Evolutionary conservation across 2,888 invertebrate genomes (phyloP).

Genomic region (Zelleria hepariella): DNA sequence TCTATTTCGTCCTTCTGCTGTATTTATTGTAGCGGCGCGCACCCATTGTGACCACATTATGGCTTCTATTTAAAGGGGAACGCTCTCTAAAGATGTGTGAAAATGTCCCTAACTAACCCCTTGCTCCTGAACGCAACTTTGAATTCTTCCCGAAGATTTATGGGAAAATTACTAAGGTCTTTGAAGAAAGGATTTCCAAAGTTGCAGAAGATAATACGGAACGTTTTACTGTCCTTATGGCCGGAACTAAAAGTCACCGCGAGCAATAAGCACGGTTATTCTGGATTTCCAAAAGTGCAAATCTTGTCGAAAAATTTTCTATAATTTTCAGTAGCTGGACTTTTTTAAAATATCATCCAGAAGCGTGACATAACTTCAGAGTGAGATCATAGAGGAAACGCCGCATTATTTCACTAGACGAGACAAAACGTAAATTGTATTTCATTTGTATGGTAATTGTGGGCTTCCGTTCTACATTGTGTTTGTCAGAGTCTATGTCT

Average conservation of each 20-base stretch:
- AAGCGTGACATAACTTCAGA: slow-evolving; percentile 6
- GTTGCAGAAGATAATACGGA: not conserved
- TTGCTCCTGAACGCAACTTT: not conserved
- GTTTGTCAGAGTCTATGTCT: not conserved
- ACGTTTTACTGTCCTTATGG: too few relatives aligned
- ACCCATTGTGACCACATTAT: slow-evolving; percentile 36
- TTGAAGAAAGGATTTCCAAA: not conserved
- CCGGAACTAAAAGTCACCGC: too few relatives aligned
- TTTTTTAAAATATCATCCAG: not conserved
- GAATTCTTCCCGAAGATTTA: not conserved
- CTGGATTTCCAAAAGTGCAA: too few relatives aligned
- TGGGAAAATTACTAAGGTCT: not conserved
- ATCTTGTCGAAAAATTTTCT: too few relatives aligned
- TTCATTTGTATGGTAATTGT: slow-evolving; percentile 20
- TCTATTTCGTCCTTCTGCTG: not conserved
- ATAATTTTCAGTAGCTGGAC: not conserved
- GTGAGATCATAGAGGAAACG: slow-evolving; percentile 46
- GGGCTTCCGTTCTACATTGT: slow-evolving; percentile 21
- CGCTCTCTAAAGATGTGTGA: slow-evolving; percentile 26
- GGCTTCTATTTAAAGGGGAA: slow-evolving; percentile 36
- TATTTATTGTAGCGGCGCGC: slow-evolving; percentile 13
- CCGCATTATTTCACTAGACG: slow-evolving; percentile 7
- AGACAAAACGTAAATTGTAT: slow-evolving; percentile 14
- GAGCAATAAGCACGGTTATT: too few relatives aligned
- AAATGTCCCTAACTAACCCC: slow-evolving; percentile 11